Base-by-base conservation (phyloP, 1,140 invertebrate genomes). In the Drosophila insularis region DNA sequence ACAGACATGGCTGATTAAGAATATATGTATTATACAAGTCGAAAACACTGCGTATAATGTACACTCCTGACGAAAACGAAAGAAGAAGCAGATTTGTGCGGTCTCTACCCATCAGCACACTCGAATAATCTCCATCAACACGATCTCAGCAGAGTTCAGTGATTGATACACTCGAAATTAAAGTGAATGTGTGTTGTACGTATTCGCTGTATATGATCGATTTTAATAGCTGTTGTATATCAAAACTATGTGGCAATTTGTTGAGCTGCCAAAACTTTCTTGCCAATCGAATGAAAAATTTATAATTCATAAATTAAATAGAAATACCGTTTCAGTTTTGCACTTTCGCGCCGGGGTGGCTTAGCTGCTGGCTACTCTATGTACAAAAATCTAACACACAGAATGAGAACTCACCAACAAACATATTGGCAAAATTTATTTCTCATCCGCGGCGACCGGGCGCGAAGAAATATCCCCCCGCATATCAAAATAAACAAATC, bases 401-500 rank as follows among this genome's bases (percentile, higher is more conserved):
- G 43, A 50, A 50, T 21, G 17, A 21, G 17, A 50, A 50, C 43
- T 50, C 17, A 21, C 55, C 14, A 46, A 39, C 54, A 58, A 65
- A 71, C 58, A 63, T 71, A 81, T 87, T 79, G 72, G 71, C 79
- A 66, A 69, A 86, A 86, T 64, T 53, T 61, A 76, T 78, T 54
- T 58, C 53, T 75, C 53, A 17, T 17, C 43, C 35, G 11, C 10
- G 14, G 43, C 46, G 39, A 31, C 39, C 35, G 71, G 78, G 87
- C 79, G 87, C 74, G 80, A 90, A 89, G 80, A 74, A 80, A 90
- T 84, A 65, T 67, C 55, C 53, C 59, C 39, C 53, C 73, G 53
- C 70, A 84, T 74, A 86, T 84, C 80, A 90, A 90, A 90, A 90
- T 86, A 90, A 90, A 90, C 87, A 90, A 90, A 90, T 90, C 82